These are phyloP conservation scores for Antennarius maculatus DNA, from an alignment of 2,797 vertebrate genomes.

Conservation along the genomic window DNA sequence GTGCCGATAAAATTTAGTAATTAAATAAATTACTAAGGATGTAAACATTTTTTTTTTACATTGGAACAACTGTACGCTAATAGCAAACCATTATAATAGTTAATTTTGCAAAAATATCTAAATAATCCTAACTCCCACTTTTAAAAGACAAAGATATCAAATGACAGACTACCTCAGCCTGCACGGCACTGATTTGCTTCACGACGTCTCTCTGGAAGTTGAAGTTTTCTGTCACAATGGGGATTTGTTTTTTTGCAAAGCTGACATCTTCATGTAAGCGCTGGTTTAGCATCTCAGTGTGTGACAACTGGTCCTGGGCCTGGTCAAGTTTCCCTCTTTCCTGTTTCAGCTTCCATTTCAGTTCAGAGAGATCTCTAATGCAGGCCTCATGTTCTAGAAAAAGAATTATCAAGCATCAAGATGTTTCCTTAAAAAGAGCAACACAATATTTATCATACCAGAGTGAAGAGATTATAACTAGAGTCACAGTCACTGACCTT, in stretches of 20 bases:
- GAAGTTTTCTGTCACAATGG: slow-evolving; percentile 75
- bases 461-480: not conserved
- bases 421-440: not conserved
- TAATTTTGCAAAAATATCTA: not conserved
- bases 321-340: slow-evolving; percentile 59
- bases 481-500: slow-evolving; percentile 71
- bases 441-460: slow-evolving; percentile 17
- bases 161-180: slow-evolving; percentile 55
- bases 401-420: not conserved
- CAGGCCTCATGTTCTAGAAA: slow-evolving; percentile 68
- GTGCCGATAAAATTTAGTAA: too few species aligned
- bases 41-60: too few species aligned
- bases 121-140: not conserved
- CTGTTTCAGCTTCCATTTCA: slow-evolving; percentile 73
- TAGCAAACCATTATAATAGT: not conserved
- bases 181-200: slow-evolving; percentile 42
- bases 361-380: slow-evolving; percentile 73
- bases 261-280: slow-evolving; percentile 70
- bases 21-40: too few species aligned
- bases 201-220: slow-evolving; percentile 47
- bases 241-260: slow-evolving; percentile 77
- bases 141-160: slow-evolving; percentile 3
- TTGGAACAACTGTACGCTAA: too few species aligned
- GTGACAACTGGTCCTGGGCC: slow-evolving; percentile 59
- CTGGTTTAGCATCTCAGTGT: slow-evolving; percentile 65